These are phyloP conservation scores for Eonycteris spelaea DNA, from an alignment of 2,113 vertebrate genomes.

Conservation along the genomic window DNA sequence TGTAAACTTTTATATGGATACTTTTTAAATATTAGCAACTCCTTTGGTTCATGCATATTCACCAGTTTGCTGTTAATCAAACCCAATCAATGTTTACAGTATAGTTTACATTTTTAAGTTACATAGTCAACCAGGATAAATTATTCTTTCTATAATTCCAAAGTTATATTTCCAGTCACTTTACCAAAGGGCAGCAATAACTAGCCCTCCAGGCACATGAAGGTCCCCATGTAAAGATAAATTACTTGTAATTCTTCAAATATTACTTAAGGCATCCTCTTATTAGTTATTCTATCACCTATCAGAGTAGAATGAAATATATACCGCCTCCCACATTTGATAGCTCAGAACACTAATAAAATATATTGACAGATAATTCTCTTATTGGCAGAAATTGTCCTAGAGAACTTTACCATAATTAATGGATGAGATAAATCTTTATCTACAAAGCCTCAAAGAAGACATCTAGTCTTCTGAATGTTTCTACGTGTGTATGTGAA, in stretches of 20 bases:
- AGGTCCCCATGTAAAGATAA: background rate
- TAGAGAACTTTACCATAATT: background rate
- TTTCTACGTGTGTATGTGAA: background rate
- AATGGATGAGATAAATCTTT: background rate
- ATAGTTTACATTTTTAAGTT: slow-evolving; percentile 28
- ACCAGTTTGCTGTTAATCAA: background rate
- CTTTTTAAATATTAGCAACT: background rate
- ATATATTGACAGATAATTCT: background rate
- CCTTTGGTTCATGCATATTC: background rate
- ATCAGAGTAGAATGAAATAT: background rate
- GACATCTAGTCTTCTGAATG: background rate
- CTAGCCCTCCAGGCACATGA: background rate
- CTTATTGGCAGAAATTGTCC: slow-evolving; percentile 9
- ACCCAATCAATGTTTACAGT: background rate
- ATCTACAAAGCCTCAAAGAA: background rate
- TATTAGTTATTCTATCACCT: background rate
- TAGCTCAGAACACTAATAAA: slow-evolving; percentile 15
- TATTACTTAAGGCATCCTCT: background rate
- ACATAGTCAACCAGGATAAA: background rate
- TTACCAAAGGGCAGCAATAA: background rate
- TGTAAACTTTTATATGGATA: background rate
- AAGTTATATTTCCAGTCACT: slow-evolving; percentile 7
- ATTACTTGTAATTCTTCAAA: background rate
- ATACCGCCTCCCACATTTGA: background rate
- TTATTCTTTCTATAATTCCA: background rate